Evolutionary conservation across 2,113 vertebrate species (phyloP), one percentile per base, ranked within the genome.

Genomic region (Hypomesus transpacificus): DNA sequence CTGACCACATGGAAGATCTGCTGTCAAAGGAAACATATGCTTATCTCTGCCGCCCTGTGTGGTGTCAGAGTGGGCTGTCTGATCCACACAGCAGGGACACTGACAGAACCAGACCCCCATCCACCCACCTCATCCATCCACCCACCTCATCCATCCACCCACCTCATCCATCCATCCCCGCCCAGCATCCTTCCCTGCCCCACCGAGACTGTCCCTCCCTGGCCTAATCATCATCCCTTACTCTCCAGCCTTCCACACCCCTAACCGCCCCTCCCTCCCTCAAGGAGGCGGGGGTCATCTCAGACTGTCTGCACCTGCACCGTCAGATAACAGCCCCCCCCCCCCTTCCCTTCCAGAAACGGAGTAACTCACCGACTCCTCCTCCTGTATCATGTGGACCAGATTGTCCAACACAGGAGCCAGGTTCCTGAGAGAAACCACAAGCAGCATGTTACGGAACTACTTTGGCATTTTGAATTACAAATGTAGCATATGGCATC

Each of bases 351-450:
- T 14, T 57, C 70, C 9, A 69, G 68, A 70, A 75, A 75, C 14
- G 24, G 24, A 24, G 22, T 13, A 70, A 93, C 96, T 96, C 89
- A 99, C 97, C 63, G 95, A 99, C 82, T 99, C 97, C 82, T 99
- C 97, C 69, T 99, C 97, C 84, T 99, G 97, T 87, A 99, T 96
- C 95, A 99, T 95, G 80, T 99, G 96, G 67, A 99, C 96, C 85
- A 98, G 92, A 90, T 93, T 95, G 91, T 99, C 96, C 91, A 99
- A 89, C 68, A 99, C 94, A 14, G 95, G 96, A 59, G 92, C 93
- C 64, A 99, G 93, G 89, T 98, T 98, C 92, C 97, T 99, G 79
- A 14, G 85, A 74, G 86, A 82, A 90, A 75, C 81, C 85, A 87
- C 90, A 76, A 84, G 80, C 86, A 59, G 74, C 54, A 28, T 39